A percentile compares a stretch with the other conserved stretches of the same genome.
Evolutionary conservation across 2,888 invertebrate genomes (phyloP).

Genomic region (Spodoptera picta): DNA sequence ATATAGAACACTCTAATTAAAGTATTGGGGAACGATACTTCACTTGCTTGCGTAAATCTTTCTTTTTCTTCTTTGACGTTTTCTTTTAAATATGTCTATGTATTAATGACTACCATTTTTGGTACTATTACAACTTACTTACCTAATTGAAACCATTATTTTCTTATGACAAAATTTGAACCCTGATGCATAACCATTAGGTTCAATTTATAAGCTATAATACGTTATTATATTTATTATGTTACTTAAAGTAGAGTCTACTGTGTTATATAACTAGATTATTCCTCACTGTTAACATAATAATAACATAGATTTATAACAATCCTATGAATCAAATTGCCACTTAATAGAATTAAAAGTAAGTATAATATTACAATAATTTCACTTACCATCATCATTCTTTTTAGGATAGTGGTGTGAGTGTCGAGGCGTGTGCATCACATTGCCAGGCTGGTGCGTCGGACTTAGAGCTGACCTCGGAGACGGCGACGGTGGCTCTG

Average conservation of each 20-base stretch:
- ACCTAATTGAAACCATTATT: too few species aligned
- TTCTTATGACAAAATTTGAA: too few species aligned
- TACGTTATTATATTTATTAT: neutral
- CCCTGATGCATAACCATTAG: too few species aligned
- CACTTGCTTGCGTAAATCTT: conserved; percentile 5
- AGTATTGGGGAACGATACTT: conserved; percentile 30
- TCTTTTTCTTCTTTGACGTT: neutral
- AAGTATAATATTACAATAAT: too few species aligned
- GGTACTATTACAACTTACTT: too few species aligned
- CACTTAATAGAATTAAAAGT: too few species aligned
- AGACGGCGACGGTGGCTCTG: conserved; percentile 86
- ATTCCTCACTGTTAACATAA: too few species aligned
- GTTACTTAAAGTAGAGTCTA: too few species aligned
- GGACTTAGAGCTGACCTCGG: conserved; percentile 85
- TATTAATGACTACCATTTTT: neutral
- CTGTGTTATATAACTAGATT: too few species aligned
- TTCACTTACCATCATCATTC: conserved; percentile 90
- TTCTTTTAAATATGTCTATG: neutral
- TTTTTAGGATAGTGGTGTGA: conserved; percentile 91
- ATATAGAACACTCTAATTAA: conserved; percentile 50
- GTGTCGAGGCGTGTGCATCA: conserved; percentile 85
- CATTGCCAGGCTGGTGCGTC: conserved; percentile 82
- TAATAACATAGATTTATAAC: too few species aligned
- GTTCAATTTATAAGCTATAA: too few species aligned
- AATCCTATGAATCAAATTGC: too few species aligned